A percentile compares a stretch with the other conserved stretches of the same genome.
Conservation (phyloP, 2,113 vertebrate species). For the Lycaon pictus region DNA sequence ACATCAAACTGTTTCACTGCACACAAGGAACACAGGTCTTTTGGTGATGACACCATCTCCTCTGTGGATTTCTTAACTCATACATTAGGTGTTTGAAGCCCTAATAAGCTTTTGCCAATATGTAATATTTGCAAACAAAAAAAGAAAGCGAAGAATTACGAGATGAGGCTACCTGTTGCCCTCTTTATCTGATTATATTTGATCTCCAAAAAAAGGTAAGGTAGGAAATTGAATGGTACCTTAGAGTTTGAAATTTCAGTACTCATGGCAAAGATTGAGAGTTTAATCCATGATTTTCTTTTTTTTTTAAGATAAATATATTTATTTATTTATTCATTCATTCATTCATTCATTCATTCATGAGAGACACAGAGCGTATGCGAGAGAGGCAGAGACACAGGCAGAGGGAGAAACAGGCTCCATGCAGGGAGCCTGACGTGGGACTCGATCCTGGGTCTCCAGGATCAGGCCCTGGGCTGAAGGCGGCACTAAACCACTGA, state of each 20-base stretch:
- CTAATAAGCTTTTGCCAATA: neutral
- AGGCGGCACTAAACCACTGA: too few relatives aligned
- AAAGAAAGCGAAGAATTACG: neutral
- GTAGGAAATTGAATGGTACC: neutral
- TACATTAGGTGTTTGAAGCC: neutral
- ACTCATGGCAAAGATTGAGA: neutral
- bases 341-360: too few relatives aligned
- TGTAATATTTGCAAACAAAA: neutral
- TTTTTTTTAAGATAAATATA: too few relatives aligned
- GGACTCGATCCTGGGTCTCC: too few relatives aligned
- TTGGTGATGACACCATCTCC: neutral
- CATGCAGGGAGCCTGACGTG: too few relatives aligned
- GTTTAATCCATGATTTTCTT: neutral
- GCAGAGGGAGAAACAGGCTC: too few relatives aligned
- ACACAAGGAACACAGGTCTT: neutral
- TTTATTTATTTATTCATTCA: too few relatives aligned
- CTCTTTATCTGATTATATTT: neutral
- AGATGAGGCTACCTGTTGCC: neutral
- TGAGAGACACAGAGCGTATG: too few relatives aligned
- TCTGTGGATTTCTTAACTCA: neutral
- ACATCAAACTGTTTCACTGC: neutral
- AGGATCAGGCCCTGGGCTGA: too few relatives aligned
- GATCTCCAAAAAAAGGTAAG: neutral
- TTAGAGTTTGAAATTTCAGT: slow-evolving; percentile 17
- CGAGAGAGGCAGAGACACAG: too few relatives aligned